Evolutionary conservation across 2,797 vertebrate species (phyloP), one percentile per base, ranked within the genome.

Genomic region (Urocyon cinereoargenteus): DNA sequence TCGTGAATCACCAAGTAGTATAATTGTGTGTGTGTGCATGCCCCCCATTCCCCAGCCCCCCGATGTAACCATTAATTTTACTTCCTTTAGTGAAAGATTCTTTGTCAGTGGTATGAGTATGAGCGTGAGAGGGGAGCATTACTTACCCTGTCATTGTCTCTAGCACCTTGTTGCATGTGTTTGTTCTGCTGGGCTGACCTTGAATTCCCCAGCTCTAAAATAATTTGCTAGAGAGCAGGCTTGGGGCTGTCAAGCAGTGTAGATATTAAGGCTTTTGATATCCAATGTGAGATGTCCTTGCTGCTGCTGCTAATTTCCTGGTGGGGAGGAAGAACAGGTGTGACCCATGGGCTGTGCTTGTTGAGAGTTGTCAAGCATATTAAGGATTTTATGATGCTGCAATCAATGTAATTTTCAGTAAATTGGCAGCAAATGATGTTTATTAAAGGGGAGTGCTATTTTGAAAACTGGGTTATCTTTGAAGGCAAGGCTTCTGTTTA

Each of bases 401-500:
- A 22, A 55, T 86, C 53, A 40, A 75, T 57, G 31, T 75, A 36
- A 59, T 68, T 94, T 59, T 86, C 26, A n/a, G 34, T 49, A 18
- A 73, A 28, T 45, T 79, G 77, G 13, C 51, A 92, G 51, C 16
- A 28, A 78, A 79, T 66, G 4, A 53, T 68, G 31, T 72, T 85
- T 85, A 57, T 62, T 9, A 51, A 72, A 59, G 22, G 55, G 5
- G 40, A 22, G 24, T 49, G 40, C 40, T 36, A n/a, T 22, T 62
- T 82, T 34, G 26, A 86, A 87, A 53, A 61, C n/a, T 3, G 34
- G 55, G 6, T 94, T 78, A 6, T 72, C 66, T 59, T 77, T 59
- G 61, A 78, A 92, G 92, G n/a, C 31, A 22, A 11, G 36, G 21
- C 64, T 88, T 94, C 53, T 45, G n/a, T 93, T 86, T 79, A 34